Evolutionary conservation across 2,888 invertebrate genomes (phyloP).

Genomic region (Isotomurus palustris): DNA sequence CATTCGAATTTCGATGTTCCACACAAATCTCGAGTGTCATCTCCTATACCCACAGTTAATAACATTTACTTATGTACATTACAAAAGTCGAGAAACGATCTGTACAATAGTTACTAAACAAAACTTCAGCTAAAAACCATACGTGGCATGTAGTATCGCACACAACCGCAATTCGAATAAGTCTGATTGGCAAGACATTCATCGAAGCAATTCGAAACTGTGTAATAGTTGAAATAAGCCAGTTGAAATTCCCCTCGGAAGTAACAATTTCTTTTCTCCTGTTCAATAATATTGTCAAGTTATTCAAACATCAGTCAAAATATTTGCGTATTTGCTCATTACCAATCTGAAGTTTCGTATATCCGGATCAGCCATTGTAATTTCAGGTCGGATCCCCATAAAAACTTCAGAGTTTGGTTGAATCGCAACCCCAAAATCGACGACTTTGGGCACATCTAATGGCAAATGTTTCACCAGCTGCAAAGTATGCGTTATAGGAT

Average conservation of each 20-base stretch:
- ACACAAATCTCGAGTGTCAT: conserved; percentile 28
- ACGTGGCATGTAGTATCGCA: conserved; percentile 41
- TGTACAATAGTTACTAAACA: background rate
- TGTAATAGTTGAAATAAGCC: conserved; percentile 34
- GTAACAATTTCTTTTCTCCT: conserved; percentile 39
- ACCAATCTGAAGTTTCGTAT: conserved; percentile 21
- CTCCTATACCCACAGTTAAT: conserved; percentile 17
- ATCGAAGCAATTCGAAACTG: conserved; percentile 34
- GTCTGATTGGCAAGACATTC: conserved; percentile 35
- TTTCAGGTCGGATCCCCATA: conserved; percentile 27
- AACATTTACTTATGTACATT: background rate
- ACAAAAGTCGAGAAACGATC: background rate
- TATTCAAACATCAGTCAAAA: no score
- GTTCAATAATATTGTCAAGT: no score
- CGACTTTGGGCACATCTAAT: conserved; percentile 30
- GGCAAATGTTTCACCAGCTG: conserved; percentile 28
- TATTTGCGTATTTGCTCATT: conserved; percentile 6
- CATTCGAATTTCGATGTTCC: conserved; percentile 31
- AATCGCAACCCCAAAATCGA: conserved; percentile 21
- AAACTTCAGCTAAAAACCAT: no score
- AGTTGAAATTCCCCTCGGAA: conserved; percentile 32
- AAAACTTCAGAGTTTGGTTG: conserved; percentile 26
- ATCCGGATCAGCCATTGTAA: conserved; percentile 19
- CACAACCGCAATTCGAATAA: conserved; percentile 24
- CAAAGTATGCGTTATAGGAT: no score